Conservation (phyloP, 2,797 vertebrate genomes). For the Rhynchotus rufescens region DNA sequence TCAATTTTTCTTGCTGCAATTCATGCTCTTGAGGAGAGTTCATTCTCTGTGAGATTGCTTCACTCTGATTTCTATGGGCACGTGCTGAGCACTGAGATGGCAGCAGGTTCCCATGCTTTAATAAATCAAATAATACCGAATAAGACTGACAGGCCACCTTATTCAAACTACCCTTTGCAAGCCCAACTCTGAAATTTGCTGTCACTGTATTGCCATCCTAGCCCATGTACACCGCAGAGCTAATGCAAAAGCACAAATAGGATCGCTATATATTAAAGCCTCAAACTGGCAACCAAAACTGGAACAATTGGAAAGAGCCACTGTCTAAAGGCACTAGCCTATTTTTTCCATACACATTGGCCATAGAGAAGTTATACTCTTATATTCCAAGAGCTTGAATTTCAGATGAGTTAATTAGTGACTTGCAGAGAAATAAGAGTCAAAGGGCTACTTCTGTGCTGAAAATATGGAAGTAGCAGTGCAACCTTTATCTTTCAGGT, state of each 20-base stretch:
- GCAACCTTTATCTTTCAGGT: neutral
- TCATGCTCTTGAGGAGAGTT: slow-evolving; percentile 31
- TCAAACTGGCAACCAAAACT: neutral
- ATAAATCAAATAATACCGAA: slow-evolving; percentile 52
- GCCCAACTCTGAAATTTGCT: neutral
- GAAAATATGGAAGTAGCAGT: neutral
- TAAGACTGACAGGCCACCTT: neutral
- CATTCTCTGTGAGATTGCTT: slow-evolving; percentile 38
- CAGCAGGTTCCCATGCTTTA: neutral
- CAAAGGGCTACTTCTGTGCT: neutral
- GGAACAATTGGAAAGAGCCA: neutral
- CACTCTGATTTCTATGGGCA: slow-evolving; percentile 51
- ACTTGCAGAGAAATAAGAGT: neutral
- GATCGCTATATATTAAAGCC: neutral
- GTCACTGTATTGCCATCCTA: neutral
- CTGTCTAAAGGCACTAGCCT: neutral
- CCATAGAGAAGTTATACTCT: neutral
- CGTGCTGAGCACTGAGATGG: neutral
- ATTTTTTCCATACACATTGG: accelerated
- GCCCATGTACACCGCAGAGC: neutral
- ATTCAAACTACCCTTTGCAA: slow-evolving; percentile 7
- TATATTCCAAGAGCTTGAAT: neutral
- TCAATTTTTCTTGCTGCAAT: slow-evolving; percentile 55
- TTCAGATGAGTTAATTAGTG: neutral
- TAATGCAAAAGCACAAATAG: neutral